Evolutionary conservation across 2,888 invertebrate genomes (phyloP).

Genomic region (Eumerus sabulonum): DNA sequence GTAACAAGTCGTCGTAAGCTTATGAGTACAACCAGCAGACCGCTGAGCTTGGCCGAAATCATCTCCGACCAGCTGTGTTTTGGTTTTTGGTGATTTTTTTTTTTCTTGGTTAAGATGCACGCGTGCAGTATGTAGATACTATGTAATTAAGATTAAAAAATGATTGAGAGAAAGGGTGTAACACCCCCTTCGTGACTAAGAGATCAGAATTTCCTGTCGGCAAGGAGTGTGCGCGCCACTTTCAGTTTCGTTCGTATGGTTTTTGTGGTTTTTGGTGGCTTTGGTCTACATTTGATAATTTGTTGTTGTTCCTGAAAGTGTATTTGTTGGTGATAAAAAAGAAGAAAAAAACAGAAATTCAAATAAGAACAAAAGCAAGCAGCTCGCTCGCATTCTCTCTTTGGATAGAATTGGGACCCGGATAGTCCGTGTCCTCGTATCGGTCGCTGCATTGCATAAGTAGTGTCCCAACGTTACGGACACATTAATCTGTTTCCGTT

Average conservation of each 20-base stretch:
- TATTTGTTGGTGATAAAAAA: conserved; percentile 30
- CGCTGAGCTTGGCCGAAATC: too few relatives aligned
- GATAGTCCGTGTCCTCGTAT: conserved; percentile 31
- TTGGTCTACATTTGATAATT: too few relatives aligned
- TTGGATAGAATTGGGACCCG: conserved; percentile 11
- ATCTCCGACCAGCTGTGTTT: background rate
- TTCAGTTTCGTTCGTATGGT: conserved; percentile 58
- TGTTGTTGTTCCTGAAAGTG: conserved; percentile 6
- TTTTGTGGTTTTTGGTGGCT: conserved; percentile 7
- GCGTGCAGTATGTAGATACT: too few relatives aligned
- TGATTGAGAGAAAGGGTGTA: too few relatives aligned
- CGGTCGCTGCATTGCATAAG: conserved; percentile 42
- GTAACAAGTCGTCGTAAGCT: conserved; percentile 20
- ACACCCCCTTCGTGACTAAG: too few relatives aligned
- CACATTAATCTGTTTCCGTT: conserved; percentile 7
- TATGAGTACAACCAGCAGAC: conserved; percentile 10
- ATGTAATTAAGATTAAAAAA: too few relatives aligned
- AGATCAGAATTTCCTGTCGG: conserved; percentile 19
- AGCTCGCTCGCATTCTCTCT: conserved; percentile 27
- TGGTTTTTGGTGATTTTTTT: too few relatives aligned
- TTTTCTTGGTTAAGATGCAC: too few relatives aligned
- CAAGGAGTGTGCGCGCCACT: conserved; percentile 64
- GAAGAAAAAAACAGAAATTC: background rate
- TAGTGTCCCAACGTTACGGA: conserved; percentile 21
- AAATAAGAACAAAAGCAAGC: conserved; percentile 12